Percentiles rank a stretch among this genome's conserved stretches.
Evolutionary conservation across 2,888 invertebrate genomes (phyloP).

Genomic region (Torymus auratus): DNA sequence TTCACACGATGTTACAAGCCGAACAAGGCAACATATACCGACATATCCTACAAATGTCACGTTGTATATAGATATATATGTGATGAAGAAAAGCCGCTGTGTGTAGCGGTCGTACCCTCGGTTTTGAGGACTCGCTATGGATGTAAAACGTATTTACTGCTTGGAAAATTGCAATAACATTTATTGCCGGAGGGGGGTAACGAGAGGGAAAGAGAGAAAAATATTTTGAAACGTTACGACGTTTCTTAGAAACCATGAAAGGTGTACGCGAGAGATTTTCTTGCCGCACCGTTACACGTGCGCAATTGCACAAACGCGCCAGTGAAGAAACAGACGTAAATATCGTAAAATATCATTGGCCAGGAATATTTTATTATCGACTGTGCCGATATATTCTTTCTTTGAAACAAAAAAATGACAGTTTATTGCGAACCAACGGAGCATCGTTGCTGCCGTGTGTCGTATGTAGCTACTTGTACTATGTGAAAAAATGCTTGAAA

Average conservation of each 20-base stretch:
- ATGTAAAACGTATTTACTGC: no score
- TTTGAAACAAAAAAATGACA: no score
- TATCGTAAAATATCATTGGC: slow-evolving; percentile 17
- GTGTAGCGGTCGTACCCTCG: no score
- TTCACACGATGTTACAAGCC: no score
- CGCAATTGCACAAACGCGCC: slow-evolving; percentile 16
- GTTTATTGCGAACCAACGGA: not conserved
- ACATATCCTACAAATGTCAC: no score
- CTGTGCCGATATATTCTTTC: no score
- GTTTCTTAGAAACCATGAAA: slow-evolving; percentile 58
- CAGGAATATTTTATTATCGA: slow-evolving; percentile 19
- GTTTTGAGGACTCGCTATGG: no score
- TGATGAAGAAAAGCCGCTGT: no score
- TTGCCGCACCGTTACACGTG: slow-evolving; percentile 19
- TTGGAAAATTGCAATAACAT: not conserved
- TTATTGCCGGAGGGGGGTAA: slow-evolving; percentile 13
- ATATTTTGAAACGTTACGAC: slow-evolving; percentile 33
- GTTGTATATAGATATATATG: no score
- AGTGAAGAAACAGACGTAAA: slow-evolving; percentile 24
- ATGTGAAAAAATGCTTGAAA: no score
- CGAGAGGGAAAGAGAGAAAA: not conserved
- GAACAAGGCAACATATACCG: no score
- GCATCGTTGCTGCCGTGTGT: not conserved
- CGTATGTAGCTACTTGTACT: no score
- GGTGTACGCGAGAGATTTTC: slow-evolving; percentile 31